A percentile compares a stretch with the other conserved stretches of the same genome.
phyloP scores from a whole-genome alignment of 2,113 vertebrate genomes.

The Oceanites oceanicus region DNA sequence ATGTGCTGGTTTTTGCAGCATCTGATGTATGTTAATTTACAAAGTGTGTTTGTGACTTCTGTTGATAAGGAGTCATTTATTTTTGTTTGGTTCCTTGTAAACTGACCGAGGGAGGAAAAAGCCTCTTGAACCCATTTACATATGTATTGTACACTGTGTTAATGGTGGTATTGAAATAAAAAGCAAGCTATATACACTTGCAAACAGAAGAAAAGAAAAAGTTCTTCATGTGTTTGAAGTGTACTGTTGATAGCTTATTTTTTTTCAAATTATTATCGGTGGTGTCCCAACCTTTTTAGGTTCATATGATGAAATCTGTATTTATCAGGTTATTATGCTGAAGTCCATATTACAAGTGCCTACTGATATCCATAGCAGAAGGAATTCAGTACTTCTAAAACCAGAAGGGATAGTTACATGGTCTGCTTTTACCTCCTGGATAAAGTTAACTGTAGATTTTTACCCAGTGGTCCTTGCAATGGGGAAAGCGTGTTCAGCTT shows the following conservation, averaged over 20 bases:
- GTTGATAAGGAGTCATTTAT: background rate
- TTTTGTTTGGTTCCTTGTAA: background rate
- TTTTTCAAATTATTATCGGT: background rate
- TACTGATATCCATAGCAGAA: background rate
- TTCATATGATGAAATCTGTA: background rate
- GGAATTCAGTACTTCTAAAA: background rate
- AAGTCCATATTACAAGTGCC: background rate
- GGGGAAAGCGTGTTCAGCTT: background rate
- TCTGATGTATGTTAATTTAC: constrained; percentile 17
- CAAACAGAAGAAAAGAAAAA: background rate
- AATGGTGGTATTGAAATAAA: background rate
- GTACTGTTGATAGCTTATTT: background rate
- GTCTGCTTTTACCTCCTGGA: background rate
- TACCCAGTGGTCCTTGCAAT: background rate
- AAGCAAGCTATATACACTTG: background rate
- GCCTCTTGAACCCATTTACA: background rate
- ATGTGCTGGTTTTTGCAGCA: background rate
- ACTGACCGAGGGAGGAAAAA: background rate
- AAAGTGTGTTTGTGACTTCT: background rate
- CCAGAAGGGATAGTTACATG: background rate
- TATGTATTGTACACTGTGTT: background rate
- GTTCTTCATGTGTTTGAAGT: background rate
- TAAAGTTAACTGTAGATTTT: background rate
- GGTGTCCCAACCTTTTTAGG: background rate
- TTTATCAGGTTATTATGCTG: background rate